Percentiles rank a stretch among this genome's conserved stretches.
phyloP scores from a whole-genome alignment of 1,140 invertebrate species.

The Panulirus ornatus region DNA sequence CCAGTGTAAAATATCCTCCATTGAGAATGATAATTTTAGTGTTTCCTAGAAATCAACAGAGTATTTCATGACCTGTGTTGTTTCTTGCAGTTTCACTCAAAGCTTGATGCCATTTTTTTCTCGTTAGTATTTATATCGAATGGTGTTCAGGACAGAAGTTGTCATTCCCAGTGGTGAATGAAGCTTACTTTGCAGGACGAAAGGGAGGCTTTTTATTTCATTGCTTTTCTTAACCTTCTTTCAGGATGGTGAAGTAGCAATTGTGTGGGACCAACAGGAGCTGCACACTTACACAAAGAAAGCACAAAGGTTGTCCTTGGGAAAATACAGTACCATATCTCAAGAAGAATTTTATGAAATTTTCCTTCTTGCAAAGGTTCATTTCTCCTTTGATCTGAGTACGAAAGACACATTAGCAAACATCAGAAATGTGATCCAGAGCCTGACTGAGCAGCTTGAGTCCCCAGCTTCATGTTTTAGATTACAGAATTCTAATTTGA shows the following conservation, averaged over 20 bases:
- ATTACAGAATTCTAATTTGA: conserved; percentile 36
- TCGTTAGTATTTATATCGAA: too few species aligned
- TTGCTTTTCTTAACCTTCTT: too few species aligned
- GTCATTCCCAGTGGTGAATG: too few species aligned
- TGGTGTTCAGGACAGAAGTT: too few species aligned
- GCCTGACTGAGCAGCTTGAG: conserved; percentile 27
- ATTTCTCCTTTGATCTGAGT: conserved; percentile 44
- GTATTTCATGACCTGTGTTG: too few species aligned
- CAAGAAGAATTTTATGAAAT: conserved; percentile 21
- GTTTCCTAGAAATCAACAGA: too few species aligned
- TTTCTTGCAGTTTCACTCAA: too few species aligned
- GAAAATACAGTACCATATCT: neutral
- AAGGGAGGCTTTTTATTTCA: neutral
- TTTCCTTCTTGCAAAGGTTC: conserved; percentile 36
- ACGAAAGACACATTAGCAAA: neutral
- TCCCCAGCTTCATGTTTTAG: conserved; percentile 57
- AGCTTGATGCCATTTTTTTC: too few species aligned
- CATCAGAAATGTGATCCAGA: conserved; percentile 20
- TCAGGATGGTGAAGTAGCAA: conserved; percentile 45
- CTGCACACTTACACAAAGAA: conserved; percentile 27
- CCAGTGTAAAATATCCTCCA: too few species aligned
- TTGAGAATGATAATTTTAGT: too few species aligned
- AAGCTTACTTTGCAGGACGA: neutral
- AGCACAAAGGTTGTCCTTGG: neutral
- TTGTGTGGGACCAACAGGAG: conserved; percentile 59